Evolutionary conservation across 2,113 vertebrate species (phyloP), one percentile per base, ranked within the genome.

Genomic region (Trogon melanurus): DNA sequence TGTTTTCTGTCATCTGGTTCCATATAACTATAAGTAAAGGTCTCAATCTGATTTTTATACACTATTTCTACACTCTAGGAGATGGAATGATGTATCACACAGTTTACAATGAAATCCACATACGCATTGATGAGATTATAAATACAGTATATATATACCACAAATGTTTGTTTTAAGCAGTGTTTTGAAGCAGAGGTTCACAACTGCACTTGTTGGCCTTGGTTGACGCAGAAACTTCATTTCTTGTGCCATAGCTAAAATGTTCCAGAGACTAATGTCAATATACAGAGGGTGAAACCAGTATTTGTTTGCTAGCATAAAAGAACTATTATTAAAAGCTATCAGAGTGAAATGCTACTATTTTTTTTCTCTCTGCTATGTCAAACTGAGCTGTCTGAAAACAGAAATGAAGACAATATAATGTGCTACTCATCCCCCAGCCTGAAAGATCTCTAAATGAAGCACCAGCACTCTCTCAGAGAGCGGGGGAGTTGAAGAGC

Each of bases 1-100:
- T 82, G 58, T 75, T 94, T 97, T 93, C 89, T 87, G 72, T 96
- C 89, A 79, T 95, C 79, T 93, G 65, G n/a, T 65, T 73, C 56
- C 87, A 85, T 70, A 95, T 67, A 81, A 51, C 53, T 92, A 58
- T 50, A 96, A 93, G 91, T 79, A 94, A 92, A 93, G 76, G 79
- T 69, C 30, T 88, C 69, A 36, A 48, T 74, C 57, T 81, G 60
- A 91, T 84, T 94, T 95, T 90, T 93, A 62, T 62, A 79, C 45
- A 26, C 56, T 79, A n/a, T 54, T 85, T 64, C 89, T 90, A 58
- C 48, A 26, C 27, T n/a, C 10, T 65, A 82, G 84, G 82, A 91
- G 72, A 51, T 4, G 6, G 48, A 78, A 60, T 47, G 62, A 81
- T 69, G 13, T 47, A 86, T 67, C 67, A 72, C 50, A 70, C n/a